Base-by-base conservation (phyloP, 2,113 vertebrate genomes). In the Verasper variegatus region DNA sequence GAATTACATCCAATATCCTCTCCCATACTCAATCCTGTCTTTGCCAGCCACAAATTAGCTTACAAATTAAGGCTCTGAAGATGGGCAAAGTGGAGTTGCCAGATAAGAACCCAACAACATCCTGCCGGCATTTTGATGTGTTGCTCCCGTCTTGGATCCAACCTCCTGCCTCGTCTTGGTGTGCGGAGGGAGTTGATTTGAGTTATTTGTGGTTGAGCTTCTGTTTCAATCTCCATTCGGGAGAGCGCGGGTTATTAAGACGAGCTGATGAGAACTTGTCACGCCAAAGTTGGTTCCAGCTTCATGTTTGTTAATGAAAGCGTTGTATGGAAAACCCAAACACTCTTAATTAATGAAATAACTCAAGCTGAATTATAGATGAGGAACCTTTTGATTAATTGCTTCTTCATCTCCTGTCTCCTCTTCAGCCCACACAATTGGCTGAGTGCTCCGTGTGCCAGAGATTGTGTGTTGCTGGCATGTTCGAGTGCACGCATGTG, bases 1-100 rank as follows among this genome's bases (percentile, higher is more conserved):
- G 61, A 83, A 90, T 91, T 89, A 92, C 91, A 90, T 91, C 92
- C 92, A 93, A 93, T 93, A 93, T 93, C 92, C 88, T 91, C 86
- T 89, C 76, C 58, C 74, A 71, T 86, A 75, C 73, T 86, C 84
- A 82, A 77, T 66, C 71, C 75, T 76, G 85, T 82, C 86, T 85
- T 76, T 87, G 89, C 88, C 86, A 89, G 82, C 56, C 74, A 77
- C 84, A 83, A 93, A 92, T 92, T 85, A 90, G 86, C 86, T 93
- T 91, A 88, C 90, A 93, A 94, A 93, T 93, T 83, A 92, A 82
- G 79, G 76, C 79, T 76, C 78, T 63, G 79, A 92, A 87, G 80
- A 89, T 78, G 71, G 65, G 82, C 76, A 73, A 82, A 77, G 72
- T 73, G 12, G 61, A 81, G 75, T 64, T 88, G 85, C 85, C 81